Percentiles rank a stretch among this genome's conserved stretches.
These are phyloP conservation scores for Hydrotaea diabolus DNA, from an alignment of 2,888 invertebrate genomes.

Conservation along the genomic window DNA sequence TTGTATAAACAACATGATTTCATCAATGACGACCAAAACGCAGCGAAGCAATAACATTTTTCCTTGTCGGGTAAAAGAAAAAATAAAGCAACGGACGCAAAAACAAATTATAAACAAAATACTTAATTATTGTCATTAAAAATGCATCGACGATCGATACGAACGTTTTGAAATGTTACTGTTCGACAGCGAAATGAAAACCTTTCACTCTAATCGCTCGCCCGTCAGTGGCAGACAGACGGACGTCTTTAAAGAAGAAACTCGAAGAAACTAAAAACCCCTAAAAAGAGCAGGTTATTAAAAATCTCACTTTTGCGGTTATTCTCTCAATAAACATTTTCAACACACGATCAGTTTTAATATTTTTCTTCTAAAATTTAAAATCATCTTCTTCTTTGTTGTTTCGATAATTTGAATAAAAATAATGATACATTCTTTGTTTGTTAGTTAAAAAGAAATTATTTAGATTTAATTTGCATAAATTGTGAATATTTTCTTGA, in stretches of 20 bases:
- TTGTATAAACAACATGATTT: neutral
- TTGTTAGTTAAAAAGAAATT: neutral
- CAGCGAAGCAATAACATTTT: neutral
- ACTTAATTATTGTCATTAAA: constrained; percentile 38
- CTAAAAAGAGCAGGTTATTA: constrained; percentile 1
- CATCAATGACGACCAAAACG: neutral
- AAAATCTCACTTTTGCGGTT: no score
- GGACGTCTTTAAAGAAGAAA: neutral
- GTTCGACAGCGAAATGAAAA: neutral
- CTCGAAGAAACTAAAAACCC: no score
- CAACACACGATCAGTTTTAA: neutral
- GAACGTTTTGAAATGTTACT: neutral
- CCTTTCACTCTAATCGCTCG: constrained; percentile 17
- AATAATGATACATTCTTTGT: neutral
- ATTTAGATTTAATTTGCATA: constrained; percentile 3
- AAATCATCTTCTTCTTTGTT: no score
- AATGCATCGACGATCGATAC: neutral
- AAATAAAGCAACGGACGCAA: neutral
- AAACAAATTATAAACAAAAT: constrained; percentile 23
- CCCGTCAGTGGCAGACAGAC: neutral
- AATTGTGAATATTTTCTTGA: neutral
- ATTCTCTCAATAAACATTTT: neutral
- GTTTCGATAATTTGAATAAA: neutral
- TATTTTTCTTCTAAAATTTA: no score
- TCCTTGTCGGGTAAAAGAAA: neutral